A percentile compares a stretch with the other conserved stretches of the same genome.
Conservation (phyloP, 2,888 invertebrate species). For the Palloptera scutellata region DNA sequence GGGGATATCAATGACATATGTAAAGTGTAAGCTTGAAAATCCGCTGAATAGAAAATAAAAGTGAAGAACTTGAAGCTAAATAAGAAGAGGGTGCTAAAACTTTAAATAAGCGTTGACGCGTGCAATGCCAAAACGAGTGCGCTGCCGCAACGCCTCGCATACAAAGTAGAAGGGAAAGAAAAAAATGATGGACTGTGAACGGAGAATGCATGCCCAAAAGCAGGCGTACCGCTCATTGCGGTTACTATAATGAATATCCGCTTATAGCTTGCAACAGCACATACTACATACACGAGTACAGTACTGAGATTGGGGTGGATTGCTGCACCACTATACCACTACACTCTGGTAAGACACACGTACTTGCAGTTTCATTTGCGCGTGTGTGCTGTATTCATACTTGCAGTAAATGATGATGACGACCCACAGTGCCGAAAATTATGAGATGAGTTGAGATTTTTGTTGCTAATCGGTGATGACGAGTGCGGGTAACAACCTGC, state of each 20-base stretch:
- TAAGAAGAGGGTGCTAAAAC: slow-evolving; percentile 57
- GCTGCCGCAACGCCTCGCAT: slow-evolving; percentile 29
- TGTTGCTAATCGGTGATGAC: slow-evolving; percentile 24
- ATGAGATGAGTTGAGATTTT: slow-evolving; percentile 19
- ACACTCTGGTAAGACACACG: too few species aligned
- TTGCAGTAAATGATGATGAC: too few species aligned
- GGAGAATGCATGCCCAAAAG: slow-evolving; percentile 17
- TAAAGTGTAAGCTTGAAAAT: slow-evolving; percentile 59
- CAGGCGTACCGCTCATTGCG: slow-evolving; percentile 46
- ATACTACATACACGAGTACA: slow-evolving; percentile 8
- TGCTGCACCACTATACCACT: too few species aligned
- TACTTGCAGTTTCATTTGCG: too few species aligned
- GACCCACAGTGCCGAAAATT: neutral
- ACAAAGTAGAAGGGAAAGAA: neutral
- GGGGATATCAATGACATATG: slow-evolving; percentile 66
- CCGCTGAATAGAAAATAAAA: slow-evolving; percentile 38
- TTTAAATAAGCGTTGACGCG: slow-evolving; percentile 61
- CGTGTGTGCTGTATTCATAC: too few species aligned
- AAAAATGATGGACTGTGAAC: neutral
- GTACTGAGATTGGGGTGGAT: too few species aligned
- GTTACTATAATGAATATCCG: slow-evolving; percentile 62
- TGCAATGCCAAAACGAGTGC: slow-evolving; percentile 40
- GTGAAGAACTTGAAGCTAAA: neutral
- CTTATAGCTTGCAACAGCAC: slow-evolving; percentile 41
- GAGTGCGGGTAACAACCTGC: slow-evolving; percentile 31